Conservation (phyloP, 2,113 vertebrate species). For the Fregetta grallaria region DNA sequence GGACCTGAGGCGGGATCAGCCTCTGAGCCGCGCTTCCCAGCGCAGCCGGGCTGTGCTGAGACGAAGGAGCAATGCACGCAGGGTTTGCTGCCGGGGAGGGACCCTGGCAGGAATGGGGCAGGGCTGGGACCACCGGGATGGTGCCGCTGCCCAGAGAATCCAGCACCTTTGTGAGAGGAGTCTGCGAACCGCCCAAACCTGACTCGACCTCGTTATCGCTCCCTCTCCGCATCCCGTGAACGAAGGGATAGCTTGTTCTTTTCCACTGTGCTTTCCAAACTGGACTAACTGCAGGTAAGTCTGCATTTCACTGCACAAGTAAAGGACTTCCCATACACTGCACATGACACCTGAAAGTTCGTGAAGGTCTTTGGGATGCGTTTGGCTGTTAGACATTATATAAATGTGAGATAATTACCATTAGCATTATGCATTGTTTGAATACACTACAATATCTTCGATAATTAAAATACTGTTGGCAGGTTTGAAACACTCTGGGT, state of each 20-base stretch:
- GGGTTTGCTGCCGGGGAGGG: not conserved
- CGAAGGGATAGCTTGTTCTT: not conserved
- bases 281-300: not conserved
- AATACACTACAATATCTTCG: not conserved
- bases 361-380: not conserved
- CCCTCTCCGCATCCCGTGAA: rapidly evolving
- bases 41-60: rapidly evolving
- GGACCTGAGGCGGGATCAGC: not conserved
- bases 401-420: slow-evolving; percentile 23
- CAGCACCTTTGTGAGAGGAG: not conserved
- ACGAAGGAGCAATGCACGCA: rapidly evolving
- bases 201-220: rapidly evolving
- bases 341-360: not conserved
- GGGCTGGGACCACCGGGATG: rapidly evolving
- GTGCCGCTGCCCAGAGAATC: too few relatives aligned
- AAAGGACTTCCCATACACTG: not conserved
- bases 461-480: slow-evolving; percentile 40
- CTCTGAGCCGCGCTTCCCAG: rapidly evolving
- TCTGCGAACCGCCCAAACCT: not conserved
- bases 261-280: not conserved
- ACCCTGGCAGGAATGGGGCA: rapidly evolving
- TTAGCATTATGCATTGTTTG: slow-evolving; percentile 30
- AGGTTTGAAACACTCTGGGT: slow-evolving; percentile 7
- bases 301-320: not conserved
- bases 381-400: not conserved